A percentile compares a stretch with the other conserved stretches of the same genome.
These are phyloP conservation scores for Aselliscus stoliczkanus DNA, from an alignment of 2,797 vertebrate species.

Conservation along the genomic window DNA sequence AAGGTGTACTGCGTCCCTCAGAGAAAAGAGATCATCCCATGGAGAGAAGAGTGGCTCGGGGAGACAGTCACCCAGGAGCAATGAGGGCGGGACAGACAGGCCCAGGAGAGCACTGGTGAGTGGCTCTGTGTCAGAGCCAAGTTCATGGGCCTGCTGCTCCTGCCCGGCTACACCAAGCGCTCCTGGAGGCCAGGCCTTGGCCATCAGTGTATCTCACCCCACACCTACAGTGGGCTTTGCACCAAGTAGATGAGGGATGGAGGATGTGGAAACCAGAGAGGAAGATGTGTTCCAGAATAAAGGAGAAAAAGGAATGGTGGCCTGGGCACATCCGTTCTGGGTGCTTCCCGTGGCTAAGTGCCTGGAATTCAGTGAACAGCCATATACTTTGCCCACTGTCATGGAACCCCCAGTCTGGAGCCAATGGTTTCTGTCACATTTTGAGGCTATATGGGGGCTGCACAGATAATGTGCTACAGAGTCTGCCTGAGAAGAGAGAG, in stretches of 20 bases:
- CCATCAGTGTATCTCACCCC: neutral
- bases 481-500: neutral
- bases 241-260: neutral
- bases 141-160: neutral
- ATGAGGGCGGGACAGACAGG: neutral
- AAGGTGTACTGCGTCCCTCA: neutral
- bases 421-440: neutral
- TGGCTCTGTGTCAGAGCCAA: neutral
- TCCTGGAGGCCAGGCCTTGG: neutral
- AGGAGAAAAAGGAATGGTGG: neutral
- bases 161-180: accelerated
- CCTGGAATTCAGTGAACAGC: neutral
- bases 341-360: neutral
- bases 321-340: neutral
- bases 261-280: too few species aligned
- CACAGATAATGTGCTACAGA: neutral
- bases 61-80: neutral
- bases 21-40: neutral
- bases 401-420: neutral
- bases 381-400: neutral
- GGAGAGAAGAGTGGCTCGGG: neutral
- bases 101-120: neutral
- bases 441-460: neutral
- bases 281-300: neutral
- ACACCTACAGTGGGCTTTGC: neutral